A percentile compares a stretch with the other conserved stretches of the same genome.
phyloP scores from a whole-genome alignment of 2,888 invertebrate species.

The Itoplectis maculator region DNA sequence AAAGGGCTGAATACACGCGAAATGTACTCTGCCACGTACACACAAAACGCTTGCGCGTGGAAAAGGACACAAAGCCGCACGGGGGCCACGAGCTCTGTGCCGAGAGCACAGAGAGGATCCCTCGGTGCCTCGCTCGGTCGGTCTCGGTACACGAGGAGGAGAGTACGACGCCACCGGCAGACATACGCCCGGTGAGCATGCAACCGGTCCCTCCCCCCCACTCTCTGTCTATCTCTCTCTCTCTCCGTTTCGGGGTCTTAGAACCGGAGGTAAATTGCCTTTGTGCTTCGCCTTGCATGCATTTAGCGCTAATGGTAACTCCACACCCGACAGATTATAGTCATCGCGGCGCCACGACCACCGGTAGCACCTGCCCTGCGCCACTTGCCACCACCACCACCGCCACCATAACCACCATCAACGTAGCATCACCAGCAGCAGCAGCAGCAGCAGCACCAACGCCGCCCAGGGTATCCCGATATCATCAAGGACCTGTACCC shows the following conservation, averaged over 20 bases:
- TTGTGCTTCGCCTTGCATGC: slow-evolving; percentile 74
- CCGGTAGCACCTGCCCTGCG: slow-evolving; percentile 48
- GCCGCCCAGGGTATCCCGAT: neutral
- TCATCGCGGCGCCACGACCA: slow-evolving; percentile 60
- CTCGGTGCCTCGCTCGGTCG: slow-evolving; percentile 11
- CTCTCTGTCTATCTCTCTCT: too few species aligned
- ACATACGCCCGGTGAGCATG: slow-evolving; percentile 38
- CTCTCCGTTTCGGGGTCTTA: slow-evolving; percentile 67
- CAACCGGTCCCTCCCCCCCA: too few species aligned
- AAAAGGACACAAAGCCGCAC: slow-evolving; percentile 29
- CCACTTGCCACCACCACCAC: slow-evolving; percentile 48
- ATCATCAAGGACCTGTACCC: slow-evolving; percentile 8
- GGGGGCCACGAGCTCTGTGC: too few species aligned
- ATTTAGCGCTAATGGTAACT: slow-evolving; percentile 75
- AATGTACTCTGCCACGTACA: too few species aligned
- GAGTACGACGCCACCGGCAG: neutral
- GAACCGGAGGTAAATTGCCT: slow-evolving; percentile 73
- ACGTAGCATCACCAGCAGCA: slow-evolving; percentile 24
- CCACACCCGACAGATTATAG: slow-evolving; percentile 71
- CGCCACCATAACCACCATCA: slow-evolving; percentile 5
- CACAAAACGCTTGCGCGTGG: neutral
- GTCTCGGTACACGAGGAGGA: neutral
- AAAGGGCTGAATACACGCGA: slow-evolving; percentile 2
- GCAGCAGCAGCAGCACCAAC: slow-evolving; percentile 18
- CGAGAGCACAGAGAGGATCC: slow-evolving; percentile 7